These are phyloP conservation scores for Scaptodrosophila latifasciaeformis DNA, from an alignment of 2,888 invertebrate genomes.

Conservation along the genomic window DNA sequence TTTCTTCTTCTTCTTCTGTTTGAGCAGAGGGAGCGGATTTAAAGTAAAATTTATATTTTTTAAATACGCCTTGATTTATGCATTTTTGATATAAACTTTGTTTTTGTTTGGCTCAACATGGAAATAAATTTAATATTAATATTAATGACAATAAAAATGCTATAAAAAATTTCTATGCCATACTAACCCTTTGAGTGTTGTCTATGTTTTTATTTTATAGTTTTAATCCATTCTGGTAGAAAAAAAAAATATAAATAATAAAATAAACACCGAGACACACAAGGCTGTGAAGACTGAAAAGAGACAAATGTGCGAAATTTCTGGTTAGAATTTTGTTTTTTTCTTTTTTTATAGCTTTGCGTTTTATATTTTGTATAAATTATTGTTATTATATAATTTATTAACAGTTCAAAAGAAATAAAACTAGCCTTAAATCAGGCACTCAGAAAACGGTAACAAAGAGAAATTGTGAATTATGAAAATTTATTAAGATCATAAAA, in stretches of 20 bases:
- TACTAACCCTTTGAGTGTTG: slow-evolving; percentile 45
- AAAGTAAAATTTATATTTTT: slow-evolving; percentile 40
- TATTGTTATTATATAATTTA: not conserved
- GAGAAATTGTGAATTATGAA: no score
- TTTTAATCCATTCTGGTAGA: slow-evolving; percentile 44
- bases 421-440: slow-evolving; percentile 4
- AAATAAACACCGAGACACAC: no score
- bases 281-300: slow-evolving; percentile 13
- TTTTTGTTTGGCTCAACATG: slow-evolving; percentile 5
- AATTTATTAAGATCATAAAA: not conserved
- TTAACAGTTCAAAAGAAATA: not conserved
- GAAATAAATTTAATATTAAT: slow-evolving; percentile 34
- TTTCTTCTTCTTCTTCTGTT: no score
- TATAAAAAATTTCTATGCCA: slow-evolving; percentile 27
- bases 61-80: slow-evolving; percentile 49
- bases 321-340: no score
- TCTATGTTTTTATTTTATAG: slow-evolving; percentile 37
- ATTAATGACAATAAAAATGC: slow-evolving; percentile 38
- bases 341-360: no score
- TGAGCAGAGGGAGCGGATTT: not conserved
- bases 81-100: slow-evolving; percentile 25
- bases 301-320: slow-evolving; percentile 1
- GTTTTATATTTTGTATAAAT: no score
- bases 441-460: slow-evolving; percentile 10
- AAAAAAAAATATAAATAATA: slow-evolving; percentile 15